Evolutionary conservation across 1,140 invertebrate genomes (phyloP).

Genomic region (Drosophila sulfurigaster): DNA sequence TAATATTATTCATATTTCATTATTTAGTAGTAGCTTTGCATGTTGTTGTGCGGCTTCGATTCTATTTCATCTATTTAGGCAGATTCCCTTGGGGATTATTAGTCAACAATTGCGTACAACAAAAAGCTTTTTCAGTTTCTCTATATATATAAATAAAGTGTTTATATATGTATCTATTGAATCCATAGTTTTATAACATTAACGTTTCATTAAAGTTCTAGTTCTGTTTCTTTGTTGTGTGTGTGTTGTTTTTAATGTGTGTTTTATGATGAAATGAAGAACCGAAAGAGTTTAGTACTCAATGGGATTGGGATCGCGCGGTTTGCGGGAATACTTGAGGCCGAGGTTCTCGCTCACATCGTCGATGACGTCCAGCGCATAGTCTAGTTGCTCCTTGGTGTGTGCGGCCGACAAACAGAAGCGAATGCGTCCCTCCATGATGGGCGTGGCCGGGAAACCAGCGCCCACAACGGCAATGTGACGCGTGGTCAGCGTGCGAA

Average conservation of each 20-base stretch:
- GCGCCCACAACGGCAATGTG: constrained; percentile 98
- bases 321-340: constrained; percentile 90
- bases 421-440: constrained; percentile 96
- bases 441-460: constrained; percentile 98
- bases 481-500: constrained; percentile 92
- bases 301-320: constrained; percentile 87
- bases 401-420: constrained; percentile 99
- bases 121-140: constrained; percentile 12
- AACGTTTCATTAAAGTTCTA: no score
- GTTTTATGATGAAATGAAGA: background rate
- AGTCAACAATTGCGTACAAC: constrained; percentile 25
- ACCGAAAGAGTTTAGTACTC: constrained; percentile 85
- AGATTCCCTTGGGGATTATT: constrained; percentile 48
- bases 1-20: constrained; percentile 23
- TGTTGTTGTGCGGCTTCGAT: constrained; percentile 12
- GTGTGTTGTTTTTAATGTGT: background rate
- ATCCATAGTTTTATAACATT: background rate
- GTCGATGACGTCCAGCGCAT: constrained; percentile 90
- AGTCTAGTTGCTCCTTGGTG: constrained; percentile 97
- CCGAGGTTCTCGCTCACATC: constrained; percentile 90
- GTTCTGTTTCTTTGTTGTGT: background rate
- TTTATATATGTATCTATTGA: constrained; percentile 1
- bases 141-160: constrained; percentile 9
- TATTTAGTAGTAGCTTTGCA: constrained; percentile 16
- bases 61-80: background rate